Conservation (phyloP, 2,888 invertebrate genomes). For the Amblyjoppa fuscipennis region DNA sequence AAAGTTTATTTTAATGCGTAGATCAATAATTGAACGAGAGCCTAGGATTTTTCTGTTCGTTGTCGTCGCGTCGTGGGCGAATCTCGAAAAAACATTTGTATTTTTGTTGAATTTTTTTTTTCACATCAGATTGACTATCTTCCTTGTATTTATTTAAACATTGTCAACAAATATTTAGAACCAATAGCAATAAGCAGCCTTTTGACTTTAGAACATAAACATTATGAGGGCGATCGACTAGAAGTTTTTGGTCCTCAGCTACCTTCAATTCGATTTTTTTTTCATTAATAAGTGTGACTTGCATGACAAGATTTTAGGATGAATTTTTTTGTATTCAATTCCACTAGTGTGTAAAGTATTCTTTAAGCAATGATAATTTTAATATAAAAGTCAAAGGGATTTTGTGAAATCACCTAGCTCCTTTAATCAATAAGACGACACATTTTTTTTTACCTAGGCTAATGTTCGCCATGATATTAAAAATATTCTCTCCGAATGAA, state of each 20-base stretch:
- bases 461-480: constrained; percentile 12
- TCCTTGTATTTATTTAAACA: background rate
- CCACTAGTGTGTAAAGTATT: background rate
- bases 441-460: background rate
- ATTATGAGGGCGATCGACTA: background rate
- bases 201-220: background rate
- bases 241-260: background rate
- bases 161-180: background rate
- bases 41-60: background rate
- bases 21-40: background rate
- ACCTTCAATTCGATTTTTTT: background rate
- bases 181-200: background rate
- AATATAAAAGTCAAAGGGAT: background rate
- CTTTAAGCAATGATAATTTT: background rate
- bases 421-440: background rate
- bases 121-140: background rate
- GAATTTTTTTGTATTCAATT: background rate
- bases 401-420: background rate
- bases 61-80: background rate
- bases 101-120: background rate
- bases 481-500: constrained; percentile 37
- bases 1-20: background rate
- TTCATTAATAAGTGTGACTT: background rate
- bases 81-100: background rate
- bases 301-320: background rate